phyloP scores from a whole-genome alignment of 2,888 invertebrate species.

The Bembecia ichneumoniformis region DNA sequence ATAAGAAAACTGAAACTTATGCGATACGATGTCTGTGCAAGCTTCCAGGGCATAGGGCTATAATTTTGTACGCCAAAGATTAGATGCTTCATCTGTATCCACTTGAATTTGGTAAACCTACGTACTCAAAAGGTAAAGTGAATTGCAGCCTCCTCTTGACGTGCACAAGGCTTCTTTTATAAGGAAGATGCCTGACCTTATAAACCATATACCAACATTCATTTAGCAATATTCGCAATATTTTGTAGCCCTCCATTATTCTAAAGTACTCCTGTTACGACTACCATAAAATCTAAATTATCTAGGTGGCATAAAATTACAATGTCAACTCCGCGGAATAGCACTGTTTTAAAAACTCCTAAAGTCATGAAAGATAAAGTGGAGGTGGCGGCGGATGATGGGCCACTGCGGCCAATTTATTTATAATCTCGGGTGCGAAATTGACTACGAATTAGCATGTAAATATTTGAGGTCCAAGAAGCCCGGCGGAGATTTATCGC shows the following conservation, averaged over 20 bases:
- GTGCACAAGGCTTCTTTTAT: no score
- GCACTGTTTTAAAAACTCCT: conserved; percentile 54
- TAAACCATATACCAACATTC: no score
- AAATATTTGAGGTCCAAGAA: conserved; percentile 71
- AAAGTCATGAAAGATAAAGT: conserved; percentile 64
- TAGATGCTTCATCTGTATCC: no score
- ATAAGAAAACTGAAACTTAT: no score
- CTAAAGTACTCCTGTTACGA: conserved; percentile 15
- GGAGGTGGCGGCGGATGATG: conserved; percentile 46
- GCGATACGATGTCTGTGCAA: no score
- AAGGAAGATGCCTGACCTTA: no score
- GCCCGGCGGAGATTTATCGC: conserved; percentile 65
- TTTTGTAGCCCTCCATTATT: conserved; percentile 8
- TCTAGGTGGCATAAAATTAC: conserved; percentile 55
- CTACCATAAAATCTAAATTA: conserved; percentile 47
- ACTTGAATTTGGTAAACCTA: no score
- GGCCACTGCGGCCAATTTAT: conserved; percentile 56
- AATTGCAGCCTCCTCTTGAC: no score
- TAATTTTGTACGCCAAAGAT: no score
- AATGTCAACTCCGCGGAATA: conserved; percentile 40
- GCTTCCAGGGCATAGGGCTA: no score
- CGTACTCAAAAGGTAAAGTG: no score
- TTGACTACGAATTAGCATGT: conserved; percentile 71
- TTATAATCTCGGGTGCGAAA: conserved; percentile 69
- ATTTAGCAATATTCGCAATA: neutral